phyloP scores from a whole-genome alignment of 2,888 invertebrate species.

The Tetragonula carbonaria region DNA sequence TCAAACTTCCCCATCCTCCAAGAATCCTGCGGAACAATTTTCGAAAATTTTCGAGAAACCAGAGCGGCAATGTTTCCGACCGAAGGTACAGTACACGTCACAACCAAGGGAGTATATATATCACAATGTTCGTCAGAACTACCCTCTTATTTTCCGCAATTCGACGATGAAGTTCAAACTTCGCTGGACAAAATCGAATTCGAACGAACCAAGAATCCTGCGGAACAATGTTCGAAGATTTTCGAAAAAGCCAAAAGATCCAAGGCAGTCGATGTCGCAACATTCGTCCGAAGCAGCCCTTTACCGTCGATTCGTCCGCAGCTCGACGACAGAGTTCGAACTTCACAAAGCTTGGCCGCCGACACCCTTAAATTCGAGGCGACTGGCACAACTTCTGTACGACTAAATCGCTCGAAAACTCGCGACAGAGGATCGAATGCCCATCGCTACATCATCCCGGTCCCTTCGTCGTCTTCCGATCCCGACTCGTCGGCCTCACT shows the following conservation, averaged over 20 bases:
- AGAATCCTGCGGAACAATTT: too few species aligned
- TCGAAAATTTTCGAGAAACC: too few species aligned
- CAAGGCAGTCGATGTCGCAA: neutral
- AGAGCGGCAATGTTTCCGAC: too few species aligned
- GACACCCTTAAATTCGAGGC: constrained; percentile 16
- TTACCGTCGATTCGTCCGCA: neutral
- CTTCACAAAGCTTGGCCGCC: neutral
- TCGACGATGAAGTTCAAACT: too few species aligned
- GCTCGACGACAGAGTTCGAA: neutral
- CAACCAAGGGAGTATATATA: too few species aligned
- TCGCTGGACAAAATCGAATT: too few species aligned
- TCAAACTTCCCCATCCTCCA: too few species aligned
- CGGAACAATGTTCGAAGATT: neutral
- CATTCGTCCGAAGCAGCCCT: neutral
- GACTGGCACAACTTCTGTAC: constrained; percentile 8
- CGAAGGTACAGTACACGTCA: too few species aligned
- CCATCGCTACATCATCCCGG: constrained; percentile 43
- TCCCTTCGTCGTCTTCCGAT: constrained; percentile 36
- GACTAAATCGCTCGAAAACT: constrained; percentile 41
- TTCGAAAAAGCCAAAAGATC: neutral
- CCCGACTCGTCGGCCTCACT: neutral
- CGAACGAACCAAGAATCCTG: too few species aligned
- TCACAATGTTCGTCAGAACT: too few species aligned
- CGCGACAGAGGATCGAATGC: constrained; percentile 49
- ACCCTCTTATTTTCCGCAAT: too few species aligned